phyloP scores from a whole-genome alignment of 2,797 vertebrate genomes.

The Tokudaia muenninki region DNA sequence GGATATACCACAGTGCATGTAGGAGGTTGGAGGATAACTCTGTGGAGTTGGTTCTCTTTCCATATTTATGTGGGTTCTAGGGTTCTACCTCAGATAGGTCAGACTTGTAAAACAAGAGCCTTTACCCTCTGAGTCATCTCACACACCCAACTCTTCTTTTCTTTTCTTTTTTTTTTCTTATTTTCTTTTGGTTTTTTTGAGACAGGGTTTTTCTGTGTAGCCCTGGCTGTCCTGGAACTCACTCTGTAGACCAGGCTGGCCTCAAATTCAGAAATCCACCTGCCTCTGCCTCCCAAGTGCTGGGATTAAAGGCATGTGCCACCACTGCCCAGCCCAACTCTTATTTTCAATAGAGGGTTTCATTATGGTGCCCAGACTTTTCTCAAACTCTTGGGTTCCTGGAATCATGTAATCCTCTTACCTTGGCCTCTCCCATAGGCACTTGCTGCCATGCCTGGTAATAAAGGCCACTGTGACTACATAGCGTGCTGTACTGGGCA shows the following conservation, averaged over 20 bases:
- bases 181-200: no score
- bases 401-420: background rate
- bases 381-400: background rate
- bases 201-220: no score
- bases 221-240: no score
- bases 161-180: no score
- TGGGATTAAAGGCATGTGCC: no score
- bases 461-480: background rate
- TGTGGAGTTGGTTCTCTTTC: background rate
- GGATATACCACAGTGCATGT: background rate
- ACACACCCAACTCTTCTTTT: background rate
- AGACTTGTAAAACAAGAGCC: background rate
- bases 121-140: background rate
- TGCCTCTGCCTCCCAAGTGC: no score
- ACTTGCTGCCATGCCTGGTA: background rate
- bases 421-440: background rate
- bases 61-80: background rate
- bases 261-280: no score
- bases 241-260: no score
- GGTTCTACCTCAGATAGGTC: background rate
- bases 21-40: background rate
- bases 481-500: background rate
- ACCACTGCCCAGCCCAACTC: background rate
- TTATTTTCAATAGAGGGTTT: background rate
- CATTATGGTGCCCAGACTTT: background rate